Conservation (phyloP, 2,888 invertebrate species). For the Seladonia tumulorum region DNA sequence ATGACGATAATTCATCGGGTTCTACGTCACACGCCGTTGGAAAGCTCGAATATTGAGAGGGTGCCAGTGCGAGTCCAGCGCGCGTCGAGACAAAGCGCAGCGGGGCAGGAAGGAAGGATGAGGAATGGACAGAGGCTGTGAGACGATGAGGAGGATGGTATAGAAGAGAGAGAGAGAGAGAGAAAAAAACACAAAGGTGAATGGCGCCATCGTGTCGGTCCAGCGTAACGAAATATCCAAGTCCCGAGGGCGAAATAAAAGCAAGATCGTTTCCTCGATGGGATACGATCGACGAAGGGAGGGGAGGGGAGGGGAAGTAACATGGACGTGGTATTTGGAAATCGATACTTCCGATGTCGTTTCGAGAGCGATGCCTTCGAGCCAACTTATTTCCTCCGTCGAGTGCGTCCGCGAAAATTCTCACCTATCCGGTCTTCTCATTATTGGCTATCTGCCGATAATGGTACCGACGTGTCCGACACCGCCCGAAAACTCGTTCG, state of each 20-base stretch:
- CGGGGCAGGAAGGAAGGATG: not conserved
- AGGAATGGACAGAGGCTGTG: not conserved
- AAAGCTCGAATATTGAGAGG: slow-evolving; percentile 41
- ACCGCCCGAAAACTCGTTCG: slow-evolving; percentile 42
- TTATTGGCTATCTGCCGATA: slow-evolving; percentile 58
- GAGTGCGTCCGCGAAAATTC: slow-evolving; percentile 52
- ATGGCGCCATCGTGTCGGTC: slow-evolving; percentile 30
- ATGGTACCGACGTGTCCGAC: not conserved
- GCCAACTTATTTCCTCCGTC: slow-evolving; percentile 53
- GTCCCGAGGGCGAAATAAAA: slow-evolving; percentile 65
- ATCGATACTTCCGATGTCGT: slow-evolving; percentile 70
- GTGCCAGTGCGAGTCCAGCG: not conserved
- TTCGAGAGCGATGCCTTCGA: slow-evolving; percentile 60
- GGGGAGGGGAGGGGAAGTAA: slow-evolving; percentile 20
- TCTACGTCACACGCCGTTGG: slow-evolving; percentile 44
- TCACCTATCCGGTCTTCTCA: slow-evolving; percentile 42
- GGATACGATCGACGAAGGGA: slow-evolving; percentile 56
- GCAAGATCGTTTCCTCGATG: slow-evolving; percentile 59
- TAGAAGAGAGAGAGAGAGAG: not conserved
- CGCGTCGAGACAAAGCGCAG: not conserved
- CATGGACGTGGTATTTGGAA: slow-evolving; percentile 58
- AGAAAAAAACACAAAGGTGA: not conserved
- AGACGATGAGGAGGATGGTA: not conserved
- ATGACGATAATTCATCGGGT: slow-evolving; percentile 64
- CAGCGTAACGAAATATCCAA: slow-evolving; percentile 59